Conservation (phyloP, 1,140 invertebrate genomes). For the Drosophila tropicalis region DNA sequence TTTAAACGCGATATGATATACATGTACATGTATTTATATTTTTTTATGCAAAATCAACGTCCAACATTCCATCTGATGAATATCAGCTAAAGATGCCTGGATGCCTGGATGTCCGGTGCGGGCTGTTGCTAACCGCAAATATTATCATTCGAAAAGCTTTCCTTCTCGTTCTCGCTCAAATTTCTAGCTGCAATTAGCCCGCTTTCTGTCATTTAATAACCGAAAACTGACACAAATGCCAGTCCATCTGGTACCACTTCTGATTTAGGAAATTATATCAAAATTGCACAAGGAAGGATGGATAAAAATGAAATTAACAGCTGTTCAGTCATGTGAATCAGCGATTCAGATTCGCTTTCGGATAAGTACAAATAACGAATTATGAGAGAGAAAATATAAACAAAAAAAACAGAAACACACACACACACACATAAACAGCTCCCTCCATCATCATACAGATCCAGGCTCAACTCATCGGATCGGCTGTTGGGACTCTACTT, state of each 20-base stretch:
- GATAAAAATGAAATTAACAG: slow-evolving; percentile 21
- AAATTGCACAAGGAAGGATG: slow-evolving; percentile 1
- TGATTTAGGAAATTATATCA: background rate
- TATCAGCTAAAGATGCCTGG: background rate
- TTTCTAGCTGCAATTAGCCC: slow-evolving; percentile 10
- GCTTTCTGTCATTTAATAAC: background rate
- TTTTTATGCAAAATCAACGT: slow-evolving; percentile 15
- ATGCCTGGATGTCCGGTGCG: no score
- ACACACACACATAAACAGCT: background rate
- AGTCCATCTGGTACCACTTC: background rate
- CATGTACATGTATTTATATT: background rate
- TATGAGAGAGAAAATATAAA: slow-evolving; percentile 11
- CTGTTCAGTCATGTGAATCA: slow-evolving; percentile 19
- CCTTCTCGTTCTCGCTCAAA: background rate
- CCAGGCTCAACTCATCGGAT: slow-evolving; percentile 13
- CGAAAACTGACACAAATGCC: slow-evolving; percentile 1
- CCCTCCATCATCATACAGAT: background rate
- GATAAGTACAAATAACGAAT: slow-evolving; percentile 27
- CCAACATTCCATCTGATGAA: background rate
- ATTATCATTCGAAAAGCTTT: background rate
- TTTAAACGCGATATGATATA: slow-evolving; percentile 10
- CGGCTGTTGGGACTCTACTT: background rate
- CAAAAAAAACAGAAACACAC: background rate
- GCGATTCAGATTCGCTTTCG: slow-evolving; percentile 18
- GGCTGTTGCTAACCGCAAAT: no score